These are phyloP conservation scores for Chiloscyllium plagiosum DNA, from an alignment of 2,113 vertebrate genomes.

Conservation along the genomic window DNA sequence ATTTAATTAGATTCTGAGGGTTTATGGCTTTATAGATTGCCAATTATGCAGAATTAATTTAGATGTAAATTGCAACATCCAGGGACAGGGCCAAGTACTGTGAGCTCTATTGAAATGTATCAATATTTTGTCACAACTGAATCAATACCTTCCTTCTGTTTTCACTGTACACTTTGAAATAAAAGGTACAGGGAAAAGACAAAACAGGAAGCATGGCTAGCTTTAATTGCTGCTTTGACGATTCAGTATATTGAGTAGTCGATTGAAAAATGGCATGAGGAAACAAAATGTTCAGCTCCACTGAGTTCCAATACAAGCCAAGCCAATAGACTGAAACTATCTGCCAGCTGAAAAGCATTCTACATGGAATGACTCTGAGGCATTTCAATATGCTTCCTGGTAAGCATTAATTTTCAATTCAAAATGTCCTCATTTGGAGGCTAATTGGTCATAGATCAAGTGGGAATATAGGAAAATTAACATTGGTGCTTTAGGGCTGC, in stretches of 20 bases:
- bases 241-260: not conserved
- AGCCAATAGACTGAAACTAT: not conserved
- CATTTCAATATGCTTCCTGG: not conserved
- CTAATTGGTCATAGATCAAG: not conserved
- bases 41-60: slow-evolving; percentile 7
- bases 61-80: not conserved
- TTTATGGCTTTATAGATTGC: slow-evolving; percentile 27
- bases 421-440: not conserved
- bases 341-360: not conserved
- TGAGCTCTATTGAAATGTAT: not conserved
- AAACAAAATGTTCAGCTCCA: not conserved
- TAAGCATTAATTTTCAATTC: not conserved
- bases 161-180: not conserved
- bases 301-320: not conserved
- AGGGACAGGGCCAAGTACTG: not conserved
- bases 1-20: slow-evolving; percentile 24
- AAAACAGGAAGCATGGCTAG: not conserved
- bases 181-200: not conserved
- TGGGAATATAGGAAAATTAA: not conserved
- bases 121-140: slow-evolving; percentile 18
- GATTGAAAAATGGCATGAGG: not conserved
- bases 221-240: not conserved
- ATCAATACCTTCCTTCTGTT: slow-evolving; percentile 7
- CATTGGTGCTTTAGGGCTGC: not conserved
- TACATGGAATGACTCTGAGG: not conserved